phyloP scores from a whole-genome alignment of 2,113 vertebrate species.

The Oreochromis tanganicae region DNA sequence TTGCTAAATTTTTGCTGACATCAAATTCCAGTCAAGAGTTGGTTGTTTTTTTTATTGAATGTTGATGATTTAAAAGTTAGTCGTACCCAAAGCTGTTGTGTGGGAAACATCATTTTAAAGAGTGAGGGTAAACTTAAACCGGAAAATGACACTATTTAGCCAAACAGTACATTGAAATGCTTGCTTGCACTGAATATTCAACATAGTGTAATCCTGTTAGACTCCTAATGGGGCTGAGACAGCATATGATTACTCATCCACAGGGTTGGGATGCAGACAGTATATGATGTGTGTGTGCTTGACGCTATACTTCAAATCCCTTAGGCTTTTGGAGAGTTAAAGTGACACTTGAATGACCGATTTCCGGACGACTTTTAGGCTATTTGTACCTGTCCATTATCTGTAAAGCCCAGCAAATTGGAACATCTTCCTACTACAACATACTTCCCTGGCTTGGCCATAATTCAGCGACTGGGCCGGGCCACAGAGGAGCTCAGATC shows the following conservation, averaged over 20 bases:
- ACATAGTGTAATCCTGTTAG: constrained; percentile 1
- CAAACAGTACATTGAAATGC: background rate
- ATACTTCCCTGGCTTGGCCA: constrained; percentile 65
- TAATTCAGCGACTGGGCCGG: constrained; percentile 67
- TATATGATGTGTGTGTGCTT: constrained; percentile 6
- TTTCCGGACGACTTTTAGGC: constrained; percentile 8
- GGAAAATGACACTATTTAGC: background rate
- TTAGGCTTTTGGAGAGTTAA: background rate
- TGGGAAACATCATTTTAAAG: background rate
- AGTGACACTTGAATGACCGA: constrained; percentile 40
- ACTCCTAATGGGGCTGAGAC: background rate
- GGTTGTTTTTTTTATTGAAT: background rate
- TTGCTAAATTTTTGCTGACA: background rate
- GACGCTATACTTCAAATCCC: background rate
- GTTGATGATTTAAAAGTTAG: background rate
- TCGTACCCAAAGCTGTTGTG: background rate
- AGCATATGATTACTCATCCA: constrained; percentile 4
- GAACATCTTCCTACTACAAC: constrained; percentile 40
- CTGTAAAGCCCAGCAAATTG: constrained; percentile 60
- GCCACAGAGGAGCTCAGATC: constrained; percentile 48
- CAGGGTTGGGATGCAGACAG: background rate
- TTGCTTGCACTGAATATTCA: constrained; percentile 8
- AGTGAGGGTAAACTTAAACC: background rate
- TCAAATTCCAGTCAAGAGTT: background rate
- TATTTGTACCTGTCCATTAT: constrained; percentile 68